These are phyloP conservation scores for Ormyrus labotus DNA, from an alignment of 2,888 invertebrate genomes.

Conservation along the genomic window DNA sequence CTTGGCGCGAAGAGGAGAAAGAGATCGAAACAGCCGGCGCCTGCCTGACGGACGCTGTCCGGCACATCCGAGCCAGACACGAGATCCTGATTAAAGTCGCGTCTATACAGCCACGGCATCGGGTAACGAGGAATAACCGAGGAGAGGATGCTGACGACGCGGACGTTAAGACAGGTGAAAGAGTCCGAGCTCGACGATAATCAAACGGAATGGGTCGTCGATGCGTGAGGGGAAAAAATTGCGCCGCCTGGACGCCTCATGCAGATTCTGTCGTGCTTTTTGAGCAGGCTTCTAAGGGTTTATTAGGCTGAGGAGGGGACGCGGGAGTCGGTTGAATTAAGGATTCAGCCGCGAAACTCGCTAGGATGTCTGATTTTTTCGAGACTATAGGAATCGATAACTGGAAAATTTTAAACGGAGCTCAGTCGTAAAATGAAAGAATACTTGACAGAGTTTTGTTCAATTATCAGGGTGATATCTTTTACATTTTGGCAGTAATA, in stretches of 20 bases:
- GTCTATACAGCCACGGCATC: slow-evolving; percentile 60
- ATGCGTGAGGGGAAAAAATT: slow-evolving; percentile 37
- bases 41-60: slow-evolving; percentile 64
- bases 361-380: too few species aligned
- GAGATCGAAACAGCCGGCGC: slow-evolving; percentile 57
- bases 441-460: too few species aligned
- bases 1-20: not conserved
- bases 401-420: too few species aligned
- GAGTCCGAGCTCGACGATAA: slow-evolving; percentile 20
- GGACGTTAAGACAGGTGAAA: slow-evolving; percentile 40
- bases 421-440: too few species aligned
- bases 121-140: slow-evolving; percentile 49
- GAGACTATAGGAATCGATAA: too few species aligned
- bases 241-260: slow-evolving; percentile 7
- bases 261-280: too few species aligned
- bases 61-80: slow-evolving; percentile 66
- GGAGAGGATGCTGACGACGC: not conserved
- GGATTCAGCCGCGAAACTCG: too few species aligned
- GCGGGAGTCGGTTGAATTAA: too few species aligned
- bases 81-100: slow-evolving; percentile 68
- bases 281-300: too few species aligned
- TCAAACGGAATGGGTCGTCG: slow-evolving; percentile 42
- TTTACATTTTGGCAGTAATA: too few species aligned
- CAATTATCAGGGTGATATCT: too few species aligned
- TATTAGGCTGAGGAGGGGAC: too few species aligned